Conservation (phyloP, 1,140 invertebrate species). For the Drosophila dunni region DNA sequence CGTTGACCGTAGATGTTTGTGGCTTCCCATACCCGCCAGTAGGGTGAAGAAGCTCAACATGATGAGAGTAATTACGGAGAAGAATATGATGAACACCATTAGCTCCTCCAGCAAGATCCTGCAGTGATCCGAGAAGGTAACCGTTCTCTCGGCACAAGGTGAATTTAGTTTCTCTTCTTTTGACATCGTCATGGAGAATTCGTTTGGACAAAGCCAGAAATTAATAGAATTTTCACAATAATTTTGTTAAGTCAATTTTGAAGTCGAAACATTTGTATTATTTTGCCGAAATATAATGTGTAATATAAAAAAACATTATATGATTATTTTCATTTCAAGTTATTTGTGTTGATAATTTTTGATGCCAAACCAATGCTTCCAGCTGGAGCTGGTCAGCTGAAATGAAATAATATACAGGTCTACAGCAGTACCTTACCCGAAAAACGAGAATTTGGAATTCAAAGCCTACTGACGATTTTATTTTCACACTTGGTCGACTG, state of each 20-base stretch:
- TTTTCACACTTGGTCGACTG: slow-evolving; percentile 41
- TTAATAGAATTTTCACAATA: neutral
- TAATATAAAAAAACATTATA: neutral
- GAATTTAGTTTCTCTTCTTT: slow-evolving; percentile 9
- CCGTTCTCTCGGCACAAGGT: neutral
- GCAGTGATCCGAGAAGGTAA: neutral
- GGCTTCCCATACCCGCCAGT: slow-evolving; percentile 19
- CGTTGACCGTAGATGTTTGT: neutral
- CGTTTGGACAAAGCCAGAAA: neutral
- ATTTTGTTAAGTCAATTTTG: slow-evolving; percentile 2
- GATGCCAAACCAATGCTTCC: slow-evolving; percentile 34
- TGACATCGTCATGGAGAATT: neutral
- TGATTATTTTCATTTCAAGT: neutral
- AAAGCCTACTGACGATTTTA: slow-evolving; percentile 42
- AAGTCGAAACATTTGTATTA: slow-evolving; percentile 4
- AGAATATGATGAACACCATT: slow-evolving; percentile 45
- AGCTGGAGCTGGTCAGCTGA: slow-evolving; percentile 18
- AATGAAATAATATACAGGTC: slow-evolving; percentile 9
- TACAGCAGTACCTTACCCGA: neutral
- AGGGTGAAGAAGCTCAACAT: slow-evolving; percentile 38
- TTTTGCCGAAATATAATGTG: neutral
- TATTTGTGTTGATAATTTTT: slow-evolving; percentile 30
- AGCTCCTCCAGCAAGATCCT: slow-evolving; percentile 45
- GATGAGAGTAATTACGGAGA: slow-evolving; percentile 44
- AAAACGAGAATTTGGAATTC: neutral